Evolutionary conservation across 2,888 invertebrate genomes (phyloP), one percentile per base, ranked within the genome.

Genomic region (Tanaodytes sp.): DNA sequence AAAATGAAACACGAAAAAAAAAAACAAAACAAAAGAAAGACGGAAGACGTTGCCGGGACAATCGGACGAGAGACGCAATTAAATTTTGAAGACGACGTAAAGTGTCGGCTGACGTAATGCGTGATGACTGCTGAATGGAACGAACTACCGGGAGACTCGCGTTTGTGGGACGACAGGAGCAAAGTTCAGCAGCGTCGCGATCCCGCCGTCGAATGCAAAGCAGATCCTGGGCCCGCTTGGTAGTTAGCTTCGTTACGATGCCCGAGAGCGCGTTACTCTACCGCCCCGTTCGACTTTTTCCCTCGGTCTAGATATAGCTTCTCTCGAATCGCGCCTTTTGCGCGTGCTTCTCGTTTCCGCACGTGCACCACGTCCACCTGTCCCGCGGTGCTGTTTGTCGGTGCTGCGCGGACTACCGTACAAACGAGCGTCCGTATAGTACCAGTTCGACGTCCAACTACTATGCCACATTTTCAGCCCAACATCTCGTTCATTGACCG

Each of bases 81-180:
- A 36, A 43, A 31, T 43, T 33, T 55, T 27, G 40, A 48, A 16
- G 42, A 14, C 49, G 40, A 45, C 43, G 30, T 23, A 14, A 31
- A 54, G 19, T 40, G 36, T 57, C 59, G 77, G 80, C 78, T 78
- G 80, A 74, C 79, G 79, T 81, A 81, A 82, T 80, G 80, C 80
- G 76, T 80, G 81, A 81, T 81, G 80, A 80, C 79, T 76, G 80
- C 80, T 80, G 77, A 75, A 80, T 77, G 77, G 80, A 76, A 73
- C 11, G 79, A 80, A 80, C 74, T 74, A 76, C 70, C 64, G 65
- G 73, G 75, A 74, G 73, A 62, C 67, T 76, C 76, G 73, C 76
- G 76, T 76, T 80, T 76, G 76, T 58, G 62, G 62, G 36, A 73
- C 71, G n/a, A n/a, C n/a, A n/a, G n/a, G n/a, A n/a, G n/a, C 59